Conservation (phyloP, 2,888 invertebrate species). For the Eurytoma californica region DNA sequence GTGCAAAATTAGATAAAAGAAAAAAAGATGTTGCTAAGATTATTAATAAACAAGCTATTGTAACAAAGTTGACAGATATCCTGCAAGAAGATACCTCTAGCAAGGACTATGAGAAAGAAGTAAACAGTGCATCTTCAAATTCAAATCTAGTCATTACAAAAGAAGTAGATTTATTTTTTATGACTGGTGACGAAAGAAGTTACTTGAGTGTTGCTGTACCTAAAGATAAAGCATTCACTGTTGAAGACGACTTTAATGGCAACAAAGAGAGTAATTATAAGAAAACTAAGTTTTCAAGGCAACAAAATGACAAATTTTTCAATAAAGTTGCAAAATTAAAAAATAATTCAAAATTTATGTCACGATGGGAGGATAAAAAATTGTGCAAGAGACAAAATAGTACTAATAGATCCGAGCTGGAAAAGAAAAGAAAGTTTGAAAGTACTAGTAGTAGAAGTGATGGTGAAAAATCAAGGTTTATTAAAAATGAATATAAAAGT, state of each 20-base stretch:
- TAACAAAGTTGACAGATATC: slow-evolving; percentile 65
- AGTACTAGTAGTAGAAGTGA: slow-evolving; percentile 11
- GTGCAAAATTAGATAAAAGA: background rate
- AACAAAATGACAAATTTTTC: slow-evolving; percentile 57
- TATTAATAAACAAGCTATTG: slow-evolving; percentile 63
- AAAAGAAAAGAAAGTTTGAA: background rate
- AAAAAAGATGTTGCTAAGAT: slow-evolving; percentile 25
- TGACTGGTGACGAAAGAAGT: slow-evolving; percentile 60
- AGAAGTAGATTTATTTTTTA: slow-evolving; percentile 67
- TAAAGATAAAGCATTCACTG: slow-evolving; percentile 45
- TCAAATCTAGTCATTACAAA: slow-evolving; percentile 50
- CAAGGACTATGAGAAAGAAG: slow-evolving; percentile 12
- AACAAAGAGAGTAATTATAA: slow-evolving; percentile 27
- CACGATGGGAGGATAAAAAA: slow-evolving; percentile 10
- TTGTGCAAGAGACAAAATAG: background rate
- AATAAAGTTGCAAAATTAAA: slow-evolving; percentile 55
- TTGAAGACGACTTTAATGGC: slow-evolving; percentile 34
- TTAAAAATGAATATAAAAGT: slow-evolving; percentile 26
- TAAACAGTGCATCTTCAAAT: background rate
- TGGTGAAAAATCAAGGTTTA: background rate
- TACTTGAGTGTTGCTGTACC: slow-evolving; percentile 63
- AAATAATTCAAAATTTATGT: slow-evolving; percentile 11
- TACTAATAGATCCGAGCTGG: background rate
- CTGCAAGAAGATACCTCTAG: slow-evolving; percentile 56
- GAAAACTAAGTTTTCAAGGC: slow-evolving; percentile 14